A percentile compares a stretch with the other conserved stretches of the same genome.
phyloP scores from a whole-genome alignment of 2,113 vertebrate species.

The Microcebus griseorufus region DNA sequence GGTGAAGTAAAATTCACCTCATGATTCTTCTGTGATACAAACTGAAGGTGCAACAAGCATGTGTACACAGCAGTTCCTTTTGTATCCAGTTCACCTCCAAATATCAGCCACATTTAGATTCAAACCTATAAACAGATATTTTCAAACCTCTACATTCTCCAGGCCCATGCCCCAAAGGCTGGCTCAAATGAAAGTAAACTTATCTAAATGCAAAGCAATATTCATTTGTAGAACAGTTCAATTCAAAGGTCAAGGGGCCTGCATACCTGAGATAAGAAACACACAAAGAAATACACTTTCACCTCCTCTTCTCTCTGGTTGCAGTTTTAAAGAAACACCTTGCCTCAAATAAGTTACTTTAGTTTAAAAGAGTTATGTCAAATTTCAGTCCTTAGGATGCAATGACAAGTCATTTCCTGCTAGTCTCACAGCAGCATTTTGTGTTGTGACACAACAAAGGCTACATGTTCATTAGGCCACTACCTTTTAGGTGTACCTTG shows the following conservation, averaged over 20 bases:
- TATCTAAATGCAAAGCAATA: not conserved
- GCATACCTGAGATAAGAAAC: constrained; percentile 28
- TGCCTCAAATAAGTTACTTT: not conserved
- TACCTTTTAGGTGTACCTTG: no score
- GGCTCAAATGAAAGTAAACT: not conserved
- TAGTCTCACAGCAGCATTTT: not conserved
- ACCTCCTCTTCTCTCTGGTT: not conserved
- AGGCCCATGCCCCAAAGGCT: not conserved
- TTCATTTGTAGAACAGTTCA: not conserved
- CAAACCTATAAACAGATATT: not conserved
- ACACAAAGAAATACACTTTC: not conserved
- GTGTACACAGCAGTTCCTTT: not conserved
- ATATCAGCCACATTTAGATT: not conserved
- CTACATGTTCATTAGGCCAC: accelerated
- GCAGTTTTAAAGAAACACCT: not conserved
- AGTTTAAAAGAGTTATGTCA: not conserved
- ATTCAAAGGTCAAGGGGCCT: not conserved
- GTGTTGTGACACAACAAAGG: not conserved
- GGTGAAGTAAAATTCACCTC: not conserved
- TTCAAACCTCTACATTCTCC: not conserved
- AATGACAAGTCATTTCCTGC: not conserved
- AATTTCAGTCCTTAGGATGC: not conserved
- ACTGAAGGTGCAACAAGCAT: not conserved
- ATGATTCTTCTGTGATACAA: not conserved
- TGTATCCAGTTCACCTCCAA: not conserved